A percentile compares a stretch with the other conserved stretches of the same genome.
phyloP scores from a whole-genome alignment of 2,113 vertebrate genomes.

The Elaphurus davidianus region DNA sequence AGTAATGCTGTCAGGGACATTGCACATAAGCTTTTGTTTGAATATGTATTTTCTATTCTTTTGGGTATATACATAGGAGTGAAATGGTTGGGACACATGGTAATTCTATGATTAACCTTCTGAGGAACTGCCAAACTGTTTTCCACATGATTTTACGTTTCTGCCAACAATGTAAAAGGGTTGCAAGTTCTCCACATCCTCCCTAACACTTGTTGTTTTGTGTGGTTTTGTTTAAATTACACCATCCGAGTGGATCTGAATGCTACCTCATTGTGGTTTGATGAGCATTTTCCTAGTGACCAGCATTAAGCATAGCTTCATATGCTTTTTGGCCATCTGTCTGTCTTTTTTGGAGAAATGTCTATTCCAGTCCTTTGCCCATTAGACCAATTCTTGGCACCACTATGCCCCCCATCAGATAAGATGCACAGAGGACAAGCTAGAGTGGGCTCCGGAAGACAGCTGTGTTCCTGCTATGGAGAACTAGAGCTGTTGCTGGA shows the following conservation, averaged over 20 bases:
- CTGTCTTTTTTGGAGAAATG: background rate
- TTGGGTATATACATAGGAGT: background rate
- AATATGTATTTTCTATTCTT: background rate
- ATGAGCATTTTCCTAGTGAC: background rate
- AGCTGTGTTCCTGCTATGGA: background rate
- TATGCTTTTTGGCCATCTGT: background rate
- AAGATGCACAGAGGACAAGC: background rate
- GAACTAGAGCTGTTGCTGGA: background rate
- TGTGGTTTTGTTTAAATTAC: background rate
- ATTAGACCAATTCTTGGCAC: background rate
- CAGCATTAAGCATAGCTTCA: background rate
- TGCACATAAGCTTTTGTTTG: background rate
- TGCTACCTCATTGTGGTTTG: no score
- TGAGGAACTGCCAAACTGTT: background rate
- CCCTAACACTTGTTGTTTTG: background rate
- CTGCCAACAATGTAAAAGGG: background rate
- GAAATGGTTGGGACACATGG: background rate
- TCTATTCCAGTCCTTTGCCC: background rate
- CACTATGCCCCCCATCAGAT: accelerated
- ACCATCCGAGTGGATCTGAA: background rate
- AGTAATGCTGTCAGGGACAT: background rate
- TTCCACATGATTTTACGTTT: background rate
- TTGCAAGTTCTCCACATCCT: background rate
- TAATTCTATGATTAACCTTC: background rate
- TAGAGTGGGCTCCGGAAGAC: accelerated